Conservation (phyloP, 2,888 invertebrate species). For the Tinea pellionella region DNA sequence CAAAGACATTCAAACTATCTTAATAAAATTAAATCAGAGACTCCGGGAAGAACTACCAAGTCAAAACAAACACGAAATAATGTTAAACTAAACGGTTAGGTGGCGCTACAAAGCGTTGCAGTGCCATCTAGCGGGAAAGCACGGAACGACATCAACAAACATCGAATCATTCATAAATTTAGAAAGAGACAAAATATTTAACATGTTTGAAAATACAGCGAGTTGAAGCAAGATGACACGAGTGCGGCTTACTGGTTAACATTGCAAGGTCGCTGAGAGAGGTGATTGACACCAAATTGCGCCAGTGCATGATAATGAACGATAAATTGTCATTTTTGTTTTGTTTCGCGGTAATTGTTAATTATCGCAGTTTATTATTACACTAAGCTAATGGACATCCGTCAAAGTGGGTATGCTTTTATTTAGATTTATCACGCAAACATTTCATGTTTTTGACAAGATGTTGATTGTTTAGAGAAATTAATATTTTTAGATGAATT, state of each 20-base stretch:
- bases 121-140: not conserved
- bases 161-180: slow-evolving; percentile 24
- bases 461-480: too few species aligned
- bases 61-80: not conserved
- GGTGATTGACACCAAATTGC: slow-evolving; percentile 53
- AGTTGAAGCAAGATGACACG: not conserved
- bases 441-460: too few species aligned
- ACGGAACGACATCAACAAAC: slow-evolving; percentile 18
- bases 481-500: too few species aligned
- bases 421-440: not conserved
- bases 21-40: too few species aligned
- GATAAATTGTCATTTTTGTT: slow-evolving; percentile 38
- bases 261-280: slow-evolving; percentile 64
- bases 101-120: not conserved
- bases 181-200: not conserved
- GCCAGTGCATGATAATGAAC: slow-evolving; percentile 38
- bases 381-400: not conserved
- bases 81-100: not conserved
- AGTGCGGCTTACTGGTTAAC: slow-evolving; percentile 41
- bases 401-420: not conserved
- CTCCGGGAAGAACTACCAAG: too few species aligned
- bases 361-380: slow-evolving; percentile 4
- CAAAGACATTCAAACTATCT: too few species aligned
- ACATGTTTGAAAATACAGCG: too few species aligned
- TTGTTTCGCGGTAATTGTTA: slow-evolving; percentile 7